Base-by-base conservation (phyloP, 2,888 invertebrate genomes). In the Melanostoma mellinum region DNA sequence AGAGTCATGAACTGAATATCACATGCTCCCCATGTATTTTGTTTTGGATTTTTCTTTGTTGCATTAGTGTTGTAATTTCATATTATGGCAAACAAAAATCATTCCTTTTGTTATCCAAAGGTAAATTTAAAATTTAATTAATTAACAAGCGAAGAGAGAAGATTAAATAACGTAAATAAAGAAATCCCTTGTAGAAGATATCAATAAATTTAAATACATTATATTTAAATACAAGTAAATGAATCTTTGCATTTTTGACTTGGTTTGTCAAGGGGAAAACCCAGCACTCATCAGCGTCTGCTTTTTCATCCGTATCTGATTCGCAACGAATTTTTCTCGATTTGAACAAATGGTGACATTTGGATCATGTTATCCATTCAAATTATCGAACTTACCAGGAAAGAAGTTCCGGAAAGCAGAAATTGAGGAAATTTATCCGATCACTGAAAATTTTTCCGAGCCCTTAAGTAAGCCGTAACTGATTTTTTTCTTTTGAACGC, bases 181-280 rank as follows among this genome's bases (percentile, higher is more conserved):
- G 69, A 78, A 55, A 79, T 68, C 69, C 58, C 46, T 76, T 84
- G 65, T 84, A 84, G 69, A 74, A 46, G 74, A 74, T 79, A 79
- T 84, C 84, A 72, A 79, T 68, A 74, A 79, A 71, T 76, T 76
- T 71, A 84, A 79, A 79, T 84, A 68, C 77, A 78, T 77, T 82
- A 71, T 84, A 84, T 84, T 84, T 84, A 84, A 84, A 79, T 84
- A 82, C 52, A 77, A 63, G 61, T 46, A 46, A 61, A 1, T 1
- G n/a, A 53, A 0, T 36, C 1, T 20, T 36, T 61, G 32, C 53
- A 9, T 44, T 5, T 44, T 68, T 55, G 52, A 52, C 32, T 52
- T 52, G 32, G 8, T 50, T 20, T 46, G 20, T 20, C 20, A 20
- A 20, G 20, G 1, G 20, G 20, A 1, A 20, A 20, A 20, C 20